Conservation (phyloP, 2,797 vertebrate species). For the Coregonus ussuriensis region DNA sequence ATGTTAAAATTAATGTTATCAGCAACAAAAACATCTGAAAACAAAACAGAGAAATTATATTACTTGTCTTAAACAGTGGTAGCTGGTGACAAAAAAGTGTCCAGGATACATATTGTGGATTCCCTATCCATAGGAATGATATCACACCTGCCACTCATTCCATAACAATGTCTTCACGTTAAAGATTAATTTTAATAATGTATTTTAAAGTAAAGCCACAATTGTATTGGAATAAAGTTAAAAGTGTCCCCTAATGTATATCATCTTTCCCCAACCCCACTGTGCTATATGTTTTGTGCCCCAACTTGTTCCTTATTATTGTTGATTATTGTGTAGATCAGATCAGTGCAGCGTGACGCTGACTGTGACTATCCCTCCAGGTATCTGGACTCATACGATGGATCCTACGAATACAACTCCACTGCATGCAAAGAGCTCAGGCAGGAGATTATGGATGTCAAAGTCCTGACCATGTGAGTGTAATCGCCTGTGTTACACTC, state of each 20-base stretch:
- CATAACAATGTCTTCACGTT: slow-evolving; percentile 30
- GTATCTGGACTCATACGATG: slow-evolving; percentile 93
- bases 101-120: slow-evolving; percentile 25
- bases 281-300: slow-evolving; percentile 23
- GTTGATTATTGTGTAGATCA: slow-evolving; percentile 38
- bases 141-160: slow-evolving; percentile 66
- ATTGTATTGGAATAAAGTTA: slow-evolving; percentile 12
- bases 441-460: slow-evolving; percentile 93
- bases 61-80: neutral
- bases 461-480: slow-evolving; percentile 97
- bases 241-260: neutral
- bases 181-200: neutral
- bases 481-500: neutral
- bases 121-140: slow-evolving; percentile 26
- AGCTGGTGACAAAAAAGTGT: slow-evolving; percentile 63
- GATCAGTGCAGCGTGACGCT: slow-evolving; percentile 44
- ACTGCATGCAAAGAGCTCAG: slow-evolving; percentile 93
- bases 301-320: slow-evolving; percentile 29
- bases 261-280: slow-evolving; percentile 30
- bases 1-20: slow-evolving; percentile 29
- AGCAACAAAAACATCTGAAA: neutral
- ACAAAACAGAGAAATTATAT: neutral
- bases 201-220: slow-evolving; percentile 8
- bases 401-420: slow-evolving; percentile 91
- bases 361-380: slow-evolving; percentile 79